Evolutionary conservation across 2,888 invertebrate species (phyloP).

Genomic region (Plagodis pulveraria): DNA sequence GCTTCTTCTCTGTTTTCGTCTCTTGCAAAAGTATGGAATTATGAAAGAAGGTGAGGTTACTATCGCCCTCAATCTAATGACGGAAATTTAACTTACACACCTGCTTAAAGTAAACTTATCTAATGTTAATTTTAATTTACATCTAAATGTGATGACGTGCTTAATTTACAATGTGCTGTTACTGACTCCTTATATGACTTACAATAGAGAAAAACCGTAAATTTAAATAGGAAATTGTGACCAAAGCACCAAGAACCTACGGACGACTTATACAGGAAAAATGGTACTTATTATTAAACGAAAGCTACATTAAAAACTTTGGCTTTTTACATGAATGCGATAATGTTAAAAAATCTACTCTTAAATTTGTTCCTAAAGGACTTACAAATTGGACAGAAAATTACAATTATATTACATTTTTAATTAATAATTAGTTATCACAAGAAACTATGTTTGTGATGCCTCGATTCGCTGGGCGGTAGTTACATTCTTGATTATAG

Average conservation of each 20-base stretch:
- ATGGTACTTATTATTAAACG: slow-evolving; percentile 36
- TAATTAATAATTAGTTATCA: slow-evolving; percentile 35
- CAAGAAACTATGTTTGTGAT: slow-evolving; percentile 49
- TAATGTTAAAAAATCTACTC: slow-evolving; percentile 48
- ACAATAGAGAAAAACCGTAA: slow-evolving; percentile 34
- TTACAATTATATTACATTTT: slow-evolving; percentile 27
- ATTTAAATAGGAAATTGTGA: slow-evolving; percentile 44
- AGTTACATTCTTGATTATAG: slow-evolving; percentile 16
- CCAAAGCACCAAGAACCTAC: slow-evolving; percentile 51
- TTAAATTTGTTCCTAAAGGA: slow-evolving; percentile 49
- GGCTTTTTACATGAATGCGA: slow-evolving; percentile 54
- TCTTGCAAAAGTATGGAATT: too few relatives aligned
- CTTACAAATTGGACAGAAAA: slow-evolving; percentile 50
- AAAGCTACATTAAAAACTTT: slow-evolving; percentile 59
- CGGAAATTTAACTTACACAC: slow-evolving; percentile 31
- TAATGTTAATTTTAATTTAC: slow-evolving; percentile 53
- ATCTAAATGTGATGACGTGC: slow-evolving; percentile 65
- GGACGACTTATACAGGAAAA: slow-evolving; percentile 45
- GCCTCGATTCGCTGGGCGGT: slow-evolving; percentile 56
- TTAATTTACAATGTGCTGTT: slow-evolving; percentile 51
- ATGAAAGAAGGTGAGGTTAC: slow-evolving; percentile 34
- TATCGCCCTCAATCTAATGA: slow-evolving; percentile 13
- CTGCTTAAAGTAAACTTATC: slow-evolving; percentile 35
- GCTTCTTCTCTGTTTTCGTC: too few relatives aligned
- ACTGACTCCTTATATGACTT: slow-evolving; percentile 46